Base-by-base conservation (phyloP, 2,888 invertebrate species). In the Eledona agricola region DNA sequence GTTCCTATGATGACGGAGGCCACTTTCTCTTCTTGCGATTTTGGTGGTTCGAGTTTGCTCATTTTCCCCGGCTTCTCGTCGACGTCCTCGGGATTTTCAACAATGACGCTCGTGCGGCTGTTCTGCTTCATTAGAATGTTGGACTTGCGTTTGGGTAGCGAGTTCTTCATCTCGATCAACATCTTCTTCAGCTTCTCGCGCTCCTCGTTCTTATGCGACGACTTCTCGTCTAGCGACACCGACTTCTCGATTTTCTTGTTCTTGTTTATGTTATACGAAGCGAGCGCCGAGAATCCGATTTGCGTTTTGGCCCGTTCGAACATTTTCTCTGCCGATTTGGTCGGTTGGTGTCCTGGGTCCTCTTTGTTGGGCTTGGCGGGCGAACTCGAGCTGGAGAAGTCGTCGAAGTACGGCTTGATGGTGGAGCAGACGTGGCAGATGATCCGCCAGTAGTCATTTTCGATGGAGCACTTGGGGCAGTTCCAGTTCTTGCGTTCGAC, bases 131-230 rank as follows among this genome's bases (percentile, higher is more conserved):
- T 58, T 32, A 59, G 28, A 15, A 67, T 63, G 43, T 69, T 77
- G 17, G 76, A 73, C 59, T 80, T 81, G 12, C 80, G 71, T 60
- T 82, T 80, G 0, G 87, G 86, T 53, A 89, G 74, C 5, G 88
- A 88, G 71, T 88, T 83, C 73, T 88, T 88, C 85, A 88, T 88
- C 78, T 88, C 88, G 66, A 87, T 88, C 56, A 88, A 72, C 82
- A 88, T 86, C 73, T 86, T 85, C 70, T 84, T 84, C 15, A 88
- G 74, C 69, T 80, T 81, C 67, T 82, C 82, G 65, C 81, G 81
- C 63, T 84, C 83, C 60, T 82, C 78, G 31, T 66, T 69, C 55
- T 72, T 74, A 17, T 72, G 73, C 13, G 72, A 69, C 26, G 73
- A 69, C 34, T 64, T 60, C 11, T 66, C 66, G 2, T 65, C 62